Evolutionary conservation across 2,888 invertebrate species (phyloP).

Genomic region (Candidula unifasciata): DNA sequence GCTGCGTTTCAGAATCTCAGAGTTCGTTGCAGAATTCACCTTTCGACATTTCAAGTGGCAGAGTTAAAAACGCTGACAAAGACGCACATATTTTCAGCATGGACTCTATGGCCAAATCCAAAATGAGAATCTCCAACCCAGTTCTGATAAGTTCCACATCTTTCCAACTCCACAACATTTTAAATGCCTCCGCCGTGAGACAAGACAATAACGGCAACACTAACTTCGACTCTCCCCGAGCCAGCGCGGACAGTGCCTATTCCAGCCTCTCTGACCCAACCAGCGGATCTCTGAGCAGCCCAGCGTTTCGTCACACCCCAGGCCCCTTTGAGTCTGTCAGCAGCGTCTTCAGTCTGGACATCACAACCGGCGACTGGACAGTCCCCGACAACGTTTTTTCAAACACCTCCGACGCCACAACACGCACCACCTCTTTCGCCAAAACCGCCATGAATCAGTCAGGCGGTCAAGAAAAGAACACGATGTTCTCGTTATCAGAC

Average conservation of each 20-base stretch:
- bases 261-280: constrained; percentile 47
- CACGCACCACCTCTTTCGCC: background rate
- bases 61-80: background rate
- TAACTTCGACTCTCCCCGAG: constrained; percentile 22
- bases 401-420: constrained; percentile 12
- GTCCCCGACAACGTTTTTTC: constrained; percentile 51
- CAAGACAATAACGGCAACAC: background rate
- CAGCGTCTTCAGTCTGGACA: constrained; percentile 9
- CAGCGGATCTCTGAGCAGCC: background rate
- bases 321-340: background rate
- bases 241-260: constrained; percentile 45
- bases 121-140: constrained; percentile 28
- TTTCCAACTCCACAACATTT: constrained; percentile 15
- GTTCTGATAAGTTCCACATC: constrained; percentile 28
- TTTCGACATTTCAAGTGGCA: constrained; percentile 4
- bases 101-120: background rate
- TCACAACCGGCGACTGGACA: constrained; percentile 29
- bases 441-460: constrained; percentile 11
- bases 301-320: background rate
- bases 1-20: constrained; percentile 41
- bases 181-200: background rate
- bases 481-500: constrained; percentile 47
- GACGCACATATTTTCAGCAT: constrained; percentile 11
- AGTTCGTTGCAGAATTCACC: constrained; percentile 30
- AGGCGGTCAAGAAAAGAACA: constrained; percentile 28